Evolutionary conservation across 2,113 vertebrate species (phyloP), one percentile per base, ranked within the genome.

Genomic region (Scytalopus superciliaris): DNA sequence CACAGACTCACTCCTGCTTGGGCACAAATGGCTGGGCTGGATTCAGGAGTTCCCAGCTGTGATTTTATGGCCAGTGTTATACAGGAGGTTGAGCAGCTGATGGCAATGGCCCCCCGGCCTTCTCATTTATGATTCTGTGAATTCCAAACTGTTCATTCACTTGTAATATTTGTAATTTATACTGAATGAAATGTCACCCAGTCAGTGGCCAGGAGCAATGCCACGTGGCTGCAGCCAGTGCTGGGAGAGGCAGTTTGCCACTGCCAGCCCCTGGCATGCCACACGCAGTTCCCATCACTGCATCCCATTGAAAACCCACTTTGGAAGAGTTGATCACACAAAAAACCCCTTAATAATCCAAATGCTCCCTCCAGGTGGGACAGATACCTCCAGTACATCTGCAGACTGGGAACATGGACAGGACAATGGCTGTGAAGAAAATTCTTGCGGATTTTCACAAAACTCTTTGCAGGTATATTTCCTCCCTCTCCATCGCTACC

Each of bases 81-180:
- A 25, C 47, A 33, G 83, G 69, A 93, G 90, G 73, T n/a, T 72
- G 72, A 66, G 56, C 49, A 3, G 88, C 76, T 75, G 76, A 92
- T 52, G 47, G 60, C 81, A 94, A 14, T 4, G 63, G 25, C 62
- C 69, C 91, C 76, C 40, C 3, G 14, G 93, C 83, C 90, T 90
- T 81, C 62, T 74, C 60, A 9, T 83, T 89, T 95, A 93, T 23
- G 84, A 57, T 39, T 90, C 79, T 16, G 18, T 94, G 90, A 90
- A 94, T 96, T 92, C 93, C 47, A 78, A 87, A 77, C 53, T 76
- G 83, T 37, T 93, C 80, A 16, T 72, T 92, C 40, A 22, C 53
- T 86, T 53, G 83, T 49, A 60, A 47, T 4, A 1, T 3, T 18
- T 60, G 92, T 67, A 52, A 90, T 86, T 93, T 78, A 49, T 76